These are phyloP conservation scores for Timandra comae DNA, from an alignment of 2,888 invertebrate genomes.

Conservation along the genomic window DNA sequence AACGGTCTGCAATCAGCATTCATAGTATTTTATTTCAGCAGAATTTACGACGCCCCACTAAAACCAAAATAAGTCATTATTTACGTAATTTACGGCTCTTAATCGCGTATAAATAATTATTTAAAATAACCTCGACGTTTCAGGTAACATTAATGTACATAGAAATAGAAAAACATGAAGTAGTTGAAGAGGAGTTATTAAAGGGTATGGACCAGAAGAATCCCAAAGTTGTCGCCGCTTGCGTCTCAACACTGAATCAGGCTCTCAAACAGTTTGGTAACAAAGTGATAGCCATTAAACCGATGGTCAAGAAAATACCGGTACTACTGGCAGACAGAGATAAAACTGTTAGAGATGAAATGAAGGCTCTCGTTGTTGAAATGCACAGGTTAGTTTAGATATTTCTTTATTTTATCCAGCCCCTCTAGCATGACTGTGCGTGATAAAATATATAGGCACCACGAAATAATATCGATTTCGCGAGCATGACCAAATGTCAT, in stretches of 20 bases:
- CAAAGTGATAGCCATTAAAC: constrained; percentile 92
- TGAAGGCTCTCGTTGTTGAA: constrained; percentile 93
- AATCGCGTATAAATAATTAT: not conserved
- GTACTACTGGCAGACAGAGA: constrained; percentile 92
- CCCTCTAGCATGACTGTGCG: too few species aligned
- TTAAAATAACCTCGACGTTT: too few species aligned
- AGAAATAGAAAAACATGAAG: constrained; percentile 96
- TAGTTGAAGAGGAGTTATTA: constrained; percentile 91
- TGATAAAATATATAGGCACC: too few species aligned
- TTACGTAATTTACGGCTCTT: not conserved
- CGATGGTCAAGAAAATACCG: constrained; percentile 91
- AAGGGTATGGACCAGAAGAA: constrained; percentile 97
- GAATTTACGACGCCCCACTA: too few species aligned
- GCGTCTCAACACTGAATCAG: constrained; percentile 83
- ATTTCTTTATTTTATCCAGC: not conserved
- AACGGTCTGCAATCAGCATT: too few species aligned
- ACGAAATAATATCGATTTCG: too few species aligned
- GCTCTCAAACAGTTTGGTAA: constrained; percentile 93
- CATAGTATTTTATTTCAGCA: too few species aligned
- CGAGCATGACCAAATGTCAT: too few species aligned
- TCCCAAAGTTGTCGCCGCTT: constrained; percentile 94
- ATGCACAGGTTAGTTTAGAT: constrained; percentile 82
- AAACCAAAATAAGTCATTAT: too few species aligned
- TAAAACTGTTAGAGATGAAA: constrained; percentile 93
- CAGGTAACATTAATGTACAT: constrained; percentile 95